Evolutionary conservation across 2,797 vertebrate species (phyloP).

Genomic region (Coilia nasus): DNA sequence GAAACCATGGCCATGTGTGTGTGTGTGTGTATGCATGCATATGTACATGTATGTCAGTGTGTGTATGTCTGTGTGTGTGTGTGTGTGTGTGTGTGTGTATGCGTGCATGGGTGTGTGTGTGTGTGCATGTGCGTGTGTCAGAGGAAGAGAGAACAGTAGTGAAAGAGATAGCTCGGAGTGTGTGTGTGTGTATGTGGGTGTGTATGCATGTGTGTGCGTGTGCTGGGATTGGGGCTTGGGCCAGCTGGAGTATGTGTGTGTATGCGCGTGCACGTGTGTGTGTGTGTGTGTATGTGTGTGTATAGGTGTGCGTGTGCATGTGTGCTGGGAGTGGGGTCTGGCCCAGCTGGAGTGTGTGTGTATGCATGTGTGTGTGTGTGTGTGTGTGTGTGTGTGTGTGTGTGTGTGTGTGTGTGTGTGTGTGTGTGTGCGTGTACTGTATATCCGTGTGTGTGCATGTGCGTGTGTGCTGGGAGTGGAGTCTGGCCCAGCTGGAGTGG

Average conservation of each 20-base stretch:
- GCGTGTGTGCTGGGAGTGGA: no score
- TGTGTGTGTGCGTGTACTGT: neutral
- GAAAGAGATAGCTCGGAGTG: no score
- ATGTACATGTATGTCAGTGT: slow-evolving; percentile 9
- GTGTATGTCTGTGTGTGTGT: neutral
- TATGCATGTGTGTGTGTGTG: slow-evolving; percentile 20
- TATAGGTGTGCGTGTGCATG: slow-evolving; percentile 31
- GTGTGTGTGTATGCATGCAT: slow-evolving; percentile 5
- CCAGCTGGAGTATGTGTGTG: no score
- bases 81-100: neutral
- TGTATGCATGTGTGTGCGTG: no score
- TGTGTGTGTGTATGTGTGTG: slow-evolving; percentile 15
- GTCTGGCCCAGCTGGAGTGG: slow-evolving; percentile 49
- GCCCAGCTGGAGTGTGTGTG: slow-evolving; percentile 12
- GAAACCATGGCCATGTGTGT: slow-evolving; percentile 23
- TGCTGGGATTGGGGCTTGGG: no score
- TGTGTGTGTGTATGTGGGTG: no score
- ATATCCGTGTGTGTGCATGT: no score
- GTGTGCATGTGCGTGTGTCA: no score
- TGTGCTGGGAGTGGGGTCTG: slow-evolving; percentile 19
- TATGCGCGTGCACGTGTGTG: no score
- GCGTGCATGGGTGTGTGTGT: neutral
- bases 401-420: neutral
- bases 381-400: neutral
- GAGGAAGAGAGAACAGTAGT: no score